Percentiles rank a stretch among this genome's conserved stretches.
These are phyloP conservation scores for Anguilla rostrata DNA, from an alignment of 2,113 vertebrate genomes.

Conservation along the genomic window DNA sequence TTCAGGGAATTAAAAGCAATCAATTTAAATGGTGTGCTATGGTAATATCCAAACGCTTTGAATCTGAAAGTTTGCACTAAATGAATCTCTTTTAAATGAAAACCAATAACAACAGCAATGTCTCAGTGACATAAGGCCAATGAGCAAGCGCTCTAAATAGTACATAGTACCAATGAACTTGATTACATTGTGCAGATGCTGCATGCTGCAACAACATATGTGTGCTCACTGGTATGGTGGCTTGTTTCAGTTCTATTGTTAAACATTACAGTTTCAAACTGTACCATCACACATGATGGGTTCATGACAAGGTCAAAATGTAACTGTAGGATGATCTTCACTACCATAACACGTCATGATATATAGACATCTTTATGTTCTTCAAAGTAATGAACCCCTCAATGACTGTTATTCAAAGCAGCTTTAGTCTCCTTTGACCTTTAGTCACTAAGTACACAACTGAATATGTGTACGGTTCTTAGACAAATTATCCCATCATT, in stretches of 20 bases:
- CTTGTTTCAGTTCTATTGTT: slow-evolving; percentile 25
- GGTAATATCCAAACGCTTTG: background rate
- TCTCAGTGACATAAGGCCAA: too few relatives aligned
- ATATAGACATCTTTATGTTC: background rate
- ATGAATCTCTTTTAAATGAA: slow-evolving; percentile 31
- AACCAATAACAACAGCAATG: slow-evolving; percentile 31
- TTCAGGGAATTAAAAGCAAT: background rate
- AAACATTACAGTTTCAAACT: slow-evolving; percentile 15
- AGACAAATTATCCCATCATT: background rate
- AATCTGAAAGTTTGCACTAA: background rate
- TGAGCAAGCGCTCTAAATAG: too few relatives aligned
- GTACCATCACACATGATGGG: background rate
- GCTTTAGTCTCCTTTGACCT: background rate
- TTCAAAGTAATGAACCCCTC: background rate
- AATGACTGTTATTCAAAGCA: background rate
- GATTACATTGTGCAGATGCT: too few relatives aligned
- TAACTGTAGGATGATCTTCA: slow-evolving; percentile 17
- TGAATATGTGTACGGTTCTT: background rate
- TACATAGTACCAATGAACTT: too few relatives aligned
- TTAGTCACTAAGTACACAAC: background rate
- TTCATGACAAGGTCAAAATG: slow-evolving; percentile 19
- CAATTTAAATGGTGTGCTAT: background rate
- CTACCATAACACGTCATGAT: background rate
- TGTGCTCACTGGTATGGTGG: slow-evolving; percentile 7
- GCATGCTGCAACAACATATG: too few relatives aligned